phyloP scores from a whole-genome alignment of 2,113 vertebrate species.

The Bubo scandiacus region DNA sequence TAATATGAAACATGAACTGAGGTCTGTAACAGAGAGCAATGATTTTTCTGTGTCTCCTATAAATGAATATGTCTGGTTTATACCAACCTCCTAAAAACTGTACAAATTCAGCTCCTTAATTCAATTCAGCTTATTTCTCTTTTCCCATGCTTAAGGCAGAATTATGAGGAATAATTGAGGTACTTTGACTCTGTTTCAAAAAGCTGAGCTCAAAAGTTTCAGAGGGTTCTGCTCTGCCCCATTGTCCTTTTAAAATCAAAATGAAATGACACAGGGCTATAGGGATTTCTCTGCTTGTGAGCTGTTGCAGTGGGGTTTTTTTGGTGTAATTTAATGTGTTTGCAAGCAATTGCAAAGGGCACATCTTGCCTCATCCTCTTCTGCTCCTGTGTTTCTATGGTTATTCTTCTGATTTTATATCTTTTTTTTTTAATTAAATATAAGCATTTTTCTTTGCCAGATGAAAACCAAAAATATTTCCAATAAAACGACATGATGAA shows the following conservation, averaged over 20 bases:
- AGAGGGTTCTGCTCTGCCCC: neutral
- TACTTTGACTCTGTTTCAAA: neutral
- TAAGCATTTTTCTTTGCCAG: neutral
- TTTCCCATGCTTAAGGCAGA: neutral
- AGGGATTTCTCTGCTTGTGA: neutral
- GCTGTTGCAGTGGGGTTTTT: neutral
- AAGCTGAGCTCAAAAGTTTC: neutral
- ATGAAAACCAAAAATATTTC: neutral
- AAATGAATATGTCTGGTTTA: neutral
- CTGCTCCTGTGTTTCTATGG: neutral
- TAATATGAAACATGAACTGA: neutral
- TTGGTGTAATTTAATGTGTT: neutral
- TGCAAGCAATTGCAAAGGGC: neutral
- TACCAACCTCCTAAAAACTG: neutral
- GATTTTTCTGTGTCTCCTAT: neutral
- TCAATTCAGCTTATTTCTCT: neutral
- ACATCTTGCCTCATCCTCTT: neutral
- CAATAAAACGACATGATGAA: neutral
- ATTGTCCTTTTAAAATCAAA: neutral
- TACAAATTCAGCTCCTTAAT: neutral
- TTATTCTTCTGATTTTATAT: neutral
- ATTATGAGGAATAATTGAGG: neutral
- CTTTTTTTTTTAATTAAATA: neutral
- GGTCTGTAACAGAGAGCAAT: neutral
- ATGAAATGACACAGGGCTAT: neutral